Base-by-base conservation (phyloP, 2,888 invertebrate species). In the Cryptus armator region DNA sequence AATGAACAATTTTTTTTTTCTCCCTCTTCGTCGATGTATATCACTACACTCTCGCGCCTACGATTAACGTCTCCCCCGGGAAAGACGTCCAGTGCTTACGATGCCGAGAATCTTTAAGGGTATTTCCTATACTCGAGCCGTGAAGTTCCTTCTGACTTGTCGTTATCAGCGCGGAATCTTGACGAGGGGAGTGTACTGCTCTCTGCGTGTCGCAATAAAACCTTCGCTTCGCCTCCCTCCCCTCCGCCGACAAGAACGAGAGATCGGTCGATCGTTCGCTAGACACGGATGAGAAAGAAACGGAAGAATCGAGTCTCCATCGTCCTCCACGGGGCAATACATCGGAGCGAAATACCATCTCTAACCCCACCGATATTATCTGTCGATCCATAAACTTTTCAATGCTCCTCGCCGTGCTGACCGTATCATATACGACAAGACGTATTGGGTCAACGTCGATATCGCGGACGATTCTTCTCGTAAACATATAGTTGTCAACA, bases 371-470 rank as follows among this genome's bases (percentile, higher is more conserved):
- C 16, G 46, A 74, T 74, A 62, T 32, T 29, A 86, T 84, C 81
- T 86, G 79, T 84, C 76, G 87, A 87, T 85, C 87, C 87, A 90
- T 90, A 89, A 90, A 89, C 85, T 87, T 87, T 88, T 87, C 88
- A 90, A 89, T 88, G 86, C 86, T 70, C 82, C 37, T 12, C 78
- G 2, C 29, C 10, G 67, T 84, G 79, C 84, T 88, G 70, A 80
- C 72, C 71, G 79, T 86, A 80, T 81, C 75, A 32, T 37, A 84
- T 59, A 68, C 74, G 79, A 4, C 29, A 32, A n/a, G 48, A 48
- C 48, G 9, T 48, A 48, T 48, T 48, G 48, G 48, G n/a, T 48
- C 37, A 37, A 37, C 37, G 37, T 37, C 37, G 37, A 37, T 37
- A 37, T 7, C 5, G 37, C 37, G 37, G 12, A 14, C 59, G n/a